Conservation (phyloP, 2,888 invertebrate genomes). For the Eledona agricola region DNA sequence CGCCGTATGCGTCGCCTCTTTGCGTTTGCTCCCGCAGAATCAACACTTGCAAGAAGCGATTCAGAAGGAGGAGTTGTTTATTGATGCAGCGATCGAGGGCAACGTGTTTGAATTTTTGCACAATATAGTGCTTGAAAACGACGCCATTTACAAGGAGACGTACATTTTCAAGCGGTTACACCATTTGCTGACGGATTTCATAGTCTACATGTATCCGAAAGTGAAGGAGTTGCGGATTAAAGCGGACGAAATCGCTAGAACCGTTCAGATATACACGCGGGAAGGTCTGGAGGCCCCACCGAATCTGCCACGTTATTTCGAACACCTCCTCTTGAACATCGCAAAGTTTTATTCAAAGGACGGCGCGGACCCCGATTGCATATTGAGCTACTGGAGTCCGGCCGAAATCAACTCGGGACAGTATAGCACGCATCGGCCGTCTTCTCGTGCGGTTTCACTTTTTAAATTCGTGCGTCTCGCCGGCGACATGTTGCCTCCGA, state of each 20-base stretch:
- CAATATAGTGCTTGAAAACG: slow-evolving; percentile 75
- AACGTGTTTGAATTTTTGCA: slow-evolving; percentile 83
- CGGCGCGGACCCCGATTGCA: slow-evolving; percentile 73
- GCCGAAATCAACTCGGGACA: slow-evolving; percentile 62
- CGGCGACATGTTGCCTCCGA: slow-evolving; percentile 84
- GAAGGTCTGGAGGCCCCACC: slow-evolving; percentile 82
- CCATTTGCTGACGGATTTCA: slow-evolving; percentile 88
- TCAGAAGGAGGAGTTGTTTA: slow-evolving; percentile 82
- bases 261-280: slow-evolving; percentile 68
- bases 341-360: slow-evolving; percentile 82
- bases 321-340: slow-evolving; percentile 81
- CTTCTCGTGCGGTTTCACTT: slow-evolving; percentile 77
- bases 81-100: slow-evolving; percentile 81
- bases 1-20: slow-evolving; percentile 72
- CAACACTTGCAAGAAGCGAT: slow-evolving; percentile 66
- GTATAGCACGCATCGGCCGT: slow-evolving; percentile 60
- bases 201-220: slow-evolving; percentile 92
- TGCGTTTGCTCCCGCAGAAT: slow-evolving; percentile 68
- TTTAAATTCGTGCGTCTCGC: slow-evolving; percentile 91
- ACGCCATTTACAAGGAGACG: slow-evolving; percentile 76
- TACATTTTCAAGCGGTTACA: slow-evolving; percentile 87
- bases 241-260: slow-evolving; percentile 89
- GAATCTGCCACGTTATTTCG: slow-evolving; percentile 81
- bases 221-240: slow-evolving; percentile 81
- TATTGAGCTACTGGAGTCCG: slow-evolving; percentile 85